Evolutionary conservation across 2,888 invertebrate genomes (phyloP), one percentile per base, ranked within the genome.

Genomic region (Thera obeliscata): DNA sequence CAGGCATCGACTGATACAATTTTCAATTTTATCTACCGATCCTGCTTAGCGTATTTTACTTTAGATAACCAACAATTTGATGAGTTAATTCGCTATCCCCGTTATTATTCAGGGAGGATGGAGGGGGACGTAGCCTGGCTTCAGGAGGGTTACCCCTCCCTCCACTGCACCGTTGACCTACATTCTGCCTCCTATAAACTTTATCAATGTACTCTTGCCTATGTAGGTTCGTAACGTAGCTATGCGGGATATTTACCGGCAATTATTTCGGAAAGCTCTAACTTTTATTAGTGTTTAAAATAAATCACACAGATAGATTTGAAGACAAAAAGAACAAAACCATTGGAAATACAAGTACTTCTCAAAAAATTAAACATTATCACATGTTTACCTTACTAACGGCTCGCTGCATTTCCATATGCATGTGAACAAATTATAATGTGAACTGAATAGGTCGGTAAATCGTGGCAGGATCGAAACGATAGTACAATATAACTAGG

Each of bases 131-230:
- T 38, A 72, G 69, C 73, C 72, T 75, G 71, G 77, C 78, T 79
- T 74, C 78, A 76, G 81, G 78, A 79, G 84, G 83, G 81, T 74
- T 76, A 71, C 84, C 78, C 80, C 78, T 74, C 81, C 86, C 87
- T 79, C 78, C 80, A 77, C 81, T 91, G 92, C 91, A 91, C 88
- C 85, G 88, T 81, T 93, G 91, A 91, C 92, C 92, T 81, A 92
- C 77, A 89, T 92, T 81, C 82, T 77, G 79, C 79, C 72, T 80
- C 78, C 82, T 80, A 64, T 74, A 69, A 71, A 73, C 56, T 70
- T 69, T 68, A 75, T 72, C 72, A 67, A 71, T 59, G 50, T 69
- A 65, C 9, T 41, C 43, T 9, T 55, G 48, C 33, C 41, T 68
- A 46, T 57, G 59, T 64, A 66, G 33, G 52, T 52, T 52, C 52